Percentiles rank a stretch among this genome's conserved stretches.
phyloP scores from a whole-genome alignment of 2,888 invertebrate genomes.

The Machimus atricapillus region DNA sequence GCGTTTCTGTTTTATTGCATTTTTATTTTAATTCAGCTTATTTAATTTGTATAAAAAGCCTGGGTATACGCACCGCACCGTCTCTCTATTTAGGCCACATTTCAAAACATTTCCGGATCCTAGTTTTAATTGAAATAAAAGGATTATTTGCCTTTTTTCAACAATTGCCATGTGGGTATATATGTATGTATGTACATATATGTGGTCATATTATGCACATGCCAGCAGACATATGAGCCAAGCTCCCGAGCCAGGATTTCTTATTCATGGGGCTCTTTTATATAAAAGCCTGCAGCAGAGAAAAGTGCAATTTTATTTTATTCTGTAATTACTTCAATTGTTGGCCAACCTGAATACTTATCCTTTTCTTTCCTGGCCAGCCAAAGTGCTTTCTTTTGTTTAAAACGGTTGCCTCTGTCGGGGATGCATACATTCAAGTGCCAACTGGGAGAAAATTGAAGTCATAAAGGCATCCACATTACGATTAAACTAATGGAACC shows the following conservation, averaged over 20 bases:
- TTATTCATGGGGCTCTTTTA: background rate
- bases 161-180: background rate
- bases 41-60: background rate
- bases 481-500: background rate
- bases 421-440: background rate
- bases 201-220: background rate
- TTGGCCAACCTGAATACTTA: background rate
- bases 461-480: background rate
- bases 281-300: background rate
- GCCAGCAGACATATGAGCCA: background rate
- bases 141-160: background rate
- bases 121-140: background rate
- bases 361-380: background rate
- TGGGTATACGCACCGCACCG: background rate
- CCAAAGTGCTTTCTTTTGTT: background rate
- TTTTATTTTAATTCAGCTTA: background rate
- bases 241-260: background rate
- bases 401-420: background rate
- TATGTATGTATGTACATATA: too few species aligned
- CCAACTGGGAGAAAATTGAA: background rate
- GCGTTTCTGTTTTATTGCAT: background rate
- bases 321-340: background rate
- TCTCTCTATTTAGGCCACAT: background rate
- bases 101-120: background rate
- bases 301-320: background rate